Evolutionary conservation across 2,888 invertebrate species (phyloP), one percentile per base, ranked within the genome.

Genomic region (Ellobium chinense): DNA sequence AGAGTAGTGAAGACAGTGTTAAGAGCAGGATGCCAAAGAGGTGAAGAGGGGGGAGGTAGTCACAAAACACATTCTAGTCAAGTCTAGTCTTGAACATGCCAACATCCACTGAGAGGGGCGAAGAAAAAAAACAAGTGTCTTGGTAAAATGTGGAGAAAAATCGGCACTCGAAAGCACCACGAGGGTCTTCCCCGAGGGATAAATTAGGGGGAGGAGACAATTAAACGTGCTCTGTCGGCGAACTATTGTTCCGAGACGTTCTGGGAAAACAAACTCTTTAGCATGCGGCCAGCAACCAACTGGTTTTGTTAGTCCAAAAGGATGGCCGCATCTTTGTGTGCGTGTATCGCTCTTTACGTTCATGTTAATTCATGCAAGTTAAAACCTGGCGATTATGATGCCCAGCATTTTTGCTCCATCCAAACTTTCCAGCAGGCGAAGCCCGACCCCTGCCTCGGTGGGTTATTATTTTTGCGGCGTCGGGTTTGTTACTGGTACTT

Each of bases 211-310:
- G 74, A 27, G 74, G 74, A 36, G 63, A 77, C 77, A 68, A 77
- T 77, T 77, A 77, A 58, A 77, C 31, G 68, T 68, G 68, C 39
- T 37, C 77, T 21, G 60, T 66, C 24, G 68, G 58, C 36, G 77
- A 77, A n/a, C 68, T n/a, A n/a, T 68, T 56, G 56, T 63, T 18
- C 9, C n/a, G 31, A 31, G 36, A 27, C 58, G 2, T 60, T 5
- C 36, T 2, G 68, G 58, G 27, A 77, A 66, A 77, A 77, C 77
- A 77, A 68, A 77, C 77, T 68, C 68, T 37, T 29, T 21, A 60
- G 27, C 37, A 12, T 14, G 18, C 68, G 18, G 37, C 37, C 31
- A 60, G 4, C 68, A 24, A n/a, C 77, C 77, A 56, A 68, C 36
- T 68, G 68, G 27, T 36, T 65, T 58, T 68, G 77, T 77, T 77